Base-by-base conservation (phyloP, 2,888 invertebrate species). In the Muscina levida region DNA sequence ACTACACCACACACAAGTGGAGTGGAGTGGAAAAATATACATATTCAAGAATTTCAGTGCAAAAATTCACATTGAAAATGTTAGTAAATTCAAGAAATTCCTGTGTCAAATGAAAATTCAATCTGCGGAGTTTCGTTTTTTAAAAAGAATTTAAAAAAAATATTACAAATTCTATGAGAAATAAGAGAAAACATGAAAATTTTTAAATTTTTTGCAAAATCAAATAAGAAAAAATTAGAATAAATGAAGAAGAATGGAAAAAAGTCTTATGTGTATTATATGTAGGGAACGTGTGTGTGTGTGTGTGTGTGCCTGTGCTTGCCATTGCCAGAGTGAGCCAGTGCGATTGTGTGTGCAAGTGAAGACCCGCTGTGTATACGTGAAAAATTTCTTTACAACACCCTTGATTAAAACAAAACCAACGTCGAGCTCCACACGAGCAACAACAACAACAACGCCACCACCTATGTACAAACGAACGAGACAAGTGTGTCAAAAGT, bases 331-430 rank as follows among this genome's bases (percentile, higher is more conserved):
- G 15, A 57, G 17, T 66, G 51, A 66, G 68, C 13, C 48, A 51
- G 15, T 57, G 17, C 57, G 51, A 66, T 53, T 68, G 24, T 68
- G 39, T 31, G 26, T 70, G 51, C 19, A 31, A 31, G 51, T 6
- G 56, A 59, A 77, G 77, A 72, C 62, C 72, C 72, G 72, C 72
- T 81, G 72, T 77, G 81, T 81, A 81, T 81, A 81, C 81, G 77
- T 77, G 73, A 74, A 81, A 79, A 77, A 77, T 77, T 81, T 77
- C 77, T 75, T 81, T 77, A 81, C 77, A 81, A 81, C 77, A 81
- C 81, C 81, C 81, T 81, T 81, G 81, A 81, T 75, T 81, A 81
- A 75, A 37, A 72, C 17, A 67, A 46, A 70, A 62, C 51, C 51
- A 51, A 51, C 11, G 19, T 19, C 51, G 31, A 51, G 8, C 51